These are phyloP conservation scores for Bovichtus variegatus DNA, from an alignment of 2,797 vertebrate species.

Conservation along the genomic window DNA sequence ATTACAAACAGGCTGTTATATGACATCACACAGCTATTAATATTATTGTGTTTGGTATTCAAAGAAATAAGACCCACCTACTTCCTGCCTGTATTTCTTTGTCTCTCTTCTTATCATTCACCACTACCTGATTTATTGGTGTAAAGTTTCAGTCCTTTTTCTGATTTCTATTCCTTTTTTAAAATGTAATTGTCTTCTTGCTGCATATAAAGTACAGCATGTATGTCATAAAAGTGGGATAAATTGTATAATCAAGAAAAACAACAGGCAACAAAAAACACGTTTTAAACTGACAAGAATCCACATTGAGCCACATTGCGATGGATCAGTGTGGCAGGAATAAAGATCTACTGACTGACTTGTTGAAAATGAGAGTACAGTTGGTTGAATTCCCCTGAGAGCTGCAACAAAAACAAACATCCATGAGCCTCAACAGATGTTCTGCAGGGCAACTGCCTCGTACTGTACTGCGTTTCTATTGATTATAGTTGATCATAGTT, in stretches of 20 bases:
- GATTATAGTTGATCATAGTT: not conserved
- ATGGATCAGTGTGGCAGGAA: not conserved
- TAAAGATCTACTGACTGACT: not conserved
- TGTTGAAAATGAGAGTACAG: no score
- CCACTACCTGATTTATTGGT: not conserved
- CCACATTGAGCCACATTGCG: not conserved
- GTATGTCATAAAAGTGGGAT: not conserved
- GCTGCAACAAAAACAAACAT: not conserved
- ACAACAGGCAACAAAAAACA: not conserved
- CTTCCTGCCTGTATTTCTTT: slow-evolving; percentile 32
- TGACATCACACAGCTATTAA: not conserved
- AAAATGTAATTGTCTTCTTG: not conserved
- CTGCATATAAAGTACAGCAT: not conserved
- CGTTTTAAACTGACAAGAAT: not conserved
- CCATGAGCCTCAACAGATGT: no score
- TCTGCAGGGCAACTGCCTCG: not conserved
- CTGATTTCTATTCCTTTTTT: not conserved
- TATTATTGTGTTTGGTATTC: not conserved
- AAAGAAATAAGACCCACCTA: not conserved
- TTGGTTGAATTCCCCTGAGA: not conserved
- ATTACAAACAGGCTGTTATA: not conserved
- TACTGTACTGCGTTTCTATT: not conserved
- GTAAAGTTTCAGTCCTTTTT: not conserved
- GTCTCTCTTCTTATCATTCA: not conserved
- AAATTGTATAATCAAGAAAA: not conserved